Conservation (phyloP, 2,888 invertebrate species). For the Hirtodrosophila alboralis region DNA sequence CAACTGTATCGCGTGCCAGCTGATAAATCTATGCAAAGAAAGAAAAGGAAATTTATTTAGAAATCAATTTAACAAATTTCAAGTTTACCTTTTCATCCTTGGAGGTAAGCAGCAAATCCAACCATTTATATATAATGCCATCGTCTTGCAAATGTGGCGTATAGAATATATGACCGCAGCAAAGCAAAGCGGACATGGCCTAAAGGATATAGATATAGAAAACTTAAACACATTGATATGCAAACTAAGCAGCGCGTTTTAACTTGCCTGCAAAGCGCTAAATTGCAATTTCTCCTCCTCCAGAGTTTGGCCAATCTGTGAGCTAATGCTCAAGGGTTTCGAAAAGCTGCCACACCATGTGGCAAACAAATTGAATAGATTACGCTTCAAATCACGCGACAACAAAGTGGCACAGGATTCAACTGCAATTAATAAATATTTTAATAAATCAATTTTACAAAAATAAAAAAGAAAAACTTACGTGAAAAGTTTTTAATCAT, state of each 20-base stretch:
- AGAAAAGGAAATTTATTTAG: not conserved
- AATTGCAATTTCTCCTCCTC: constrained; percentile 87
- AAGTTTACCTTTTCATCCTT: constrained; percentile 91
- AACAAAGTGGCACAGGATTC: constrained; percentile 93
- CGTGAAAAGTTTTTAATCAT: constrained; percentile 96
- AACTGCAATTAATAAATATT: constrained; percentile 85
- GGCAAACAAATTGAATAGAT: constrained; percentile 95
- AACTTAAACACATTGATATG: constrained; percentile 10
- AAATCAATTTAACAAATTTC: not conserved
- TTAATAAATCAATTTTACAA: constrained; percentile 2
- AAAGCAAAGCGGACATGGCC: constrained; percentile 97
- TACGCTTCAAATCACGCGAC: constrained; percentile 93
- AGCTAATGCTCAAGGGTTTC: constrained; percentile 86
- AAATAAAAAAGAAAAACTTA: constrained; percentile 87
- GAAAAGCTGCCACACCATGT: constrained; percentile 97
- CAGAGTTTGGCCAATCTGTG: constrained; percentile 84
- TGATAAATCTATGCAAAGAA: constrained; percentile 89
- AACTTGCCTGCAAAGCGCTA: constrained; percentile 86
- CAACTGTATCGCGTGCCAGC: constrained; percentile 96
- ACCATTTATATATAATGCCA: constrained; percentile 96
- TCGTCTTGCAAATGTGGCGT: constrained; percentile 93
- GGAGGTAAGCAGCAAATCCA: constrained; percentile 94
- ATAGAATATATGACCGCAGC: constrained; percentile 98
- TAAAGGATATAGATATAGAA: constrained; percentile 83
- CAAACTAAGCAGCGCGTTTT: not conserved